These are phyloP conservation scores for Sylvicola cinctus DNA, from an alignment of 2,888 invertebrate species.

Conservation along the genomic window DNA sequence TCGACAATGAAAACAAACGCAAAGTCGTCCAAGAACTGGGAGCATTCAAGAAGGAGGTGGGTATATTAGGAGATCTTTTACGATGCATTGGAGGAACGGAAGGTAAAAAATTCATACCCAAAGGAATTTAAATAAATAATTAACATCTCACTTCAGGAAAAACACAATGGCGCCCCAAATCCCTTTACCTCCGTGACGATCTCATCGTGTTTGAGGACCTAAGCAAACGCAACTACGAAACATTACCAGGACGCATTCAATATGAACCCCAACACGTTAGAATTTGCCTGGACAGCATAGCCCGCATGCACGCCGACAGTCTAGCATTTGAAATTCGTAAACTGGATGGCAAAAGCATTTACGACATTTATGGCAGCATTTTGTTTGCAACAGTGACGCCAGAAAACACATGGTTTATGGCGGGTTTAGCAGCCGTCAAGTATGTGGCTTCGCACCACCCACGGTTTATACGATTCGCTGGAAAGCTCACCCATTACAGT, in stretches of 20 bases:
- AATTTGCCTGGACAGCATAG: constrained; percentile 21
- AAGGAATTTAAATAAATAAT: background rate
- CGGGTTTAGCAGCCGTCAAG: constrained; percentile 8
- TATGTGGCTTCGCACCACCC: background rate
- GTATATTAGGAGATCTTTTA: constrained; percentile 2
- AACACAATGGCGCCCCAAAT: constrained; percentile 15
- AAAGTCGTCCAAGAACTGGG: constrained; percentile 16
- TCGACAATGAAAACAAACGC: constrained; percentile 12
- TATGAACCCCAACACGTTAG: constrained; percentile 23
- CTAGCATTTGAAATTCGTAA: constrained; percentile 19
- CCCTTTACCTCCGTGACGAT: constrained; percentile 22
- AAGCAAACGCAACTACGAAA: constrained; percentile 15
- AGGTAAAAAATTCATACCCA: background rate
- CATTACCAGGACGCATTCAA: constrained; percentile 15
- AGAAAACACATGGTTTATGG: constrained; percentile 14
- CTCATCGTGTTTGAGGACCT: constrained; percentile 27
- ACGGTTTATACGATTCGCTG: background rate
- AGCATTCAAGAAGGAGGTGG: constrained; percentile 13
- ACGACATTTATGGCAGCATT: constrained; percentile 11
- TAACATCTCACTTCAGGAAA: constrained; percentile 9
- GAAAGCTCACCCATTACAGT: background rate
- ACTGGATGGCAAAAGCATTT: constrained; percentile 12
- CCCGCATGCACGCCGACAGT: constrained; percentile 25
- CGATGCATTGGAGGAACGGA: background rate
- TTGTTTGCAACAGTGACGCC: constrained; percentile 13